phyloP scores from a whole-genome alignment of 1,140 invertebrate species.

The Oryctes rhinoceros region DNA sequence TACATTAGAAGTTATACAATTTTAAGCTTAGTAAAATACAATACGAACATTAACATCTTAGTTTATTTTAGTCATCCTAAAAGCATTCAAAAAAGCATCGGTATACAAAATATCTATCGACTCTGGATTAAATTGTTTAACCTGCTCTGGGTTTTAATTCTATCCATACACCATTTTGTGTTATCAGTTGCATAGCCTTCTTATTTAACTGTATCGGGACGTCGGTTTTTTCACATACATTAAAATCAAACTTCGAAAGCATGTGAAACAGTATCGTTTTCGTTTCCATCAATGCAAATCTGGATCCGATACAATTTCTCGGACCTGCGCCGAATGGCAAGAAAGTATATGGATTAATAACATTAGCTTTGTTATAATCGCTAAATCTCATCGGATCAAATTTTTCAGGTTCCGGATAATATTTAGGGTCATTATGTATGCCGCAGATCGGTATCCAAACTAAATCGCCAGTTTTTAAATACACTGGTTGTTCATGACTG shows the following conservation, averaged over 20 bases:
- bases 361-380: slow-evolving; percentile 52
- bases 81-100: too few relatives aligned
- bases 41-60: too few relatives aligned
- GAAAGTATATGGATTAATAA: slow-evolving; percentile 62
- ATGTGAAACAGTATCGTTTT: slow-evolving; percentile 50
- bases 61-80: too few relatives aligned
- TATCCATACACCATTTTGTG: too few relatives aligned
- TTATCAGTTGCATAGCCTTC: too few relatives aligned
- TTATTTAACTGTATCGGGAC: too few relatives aligned
- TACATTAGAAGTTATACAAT: too few relatives aligned
- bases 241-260: slow-evolving; percentile 48
- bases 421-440: slow-evolving; percentile 50
- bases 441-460: slow-evolving; percentile 49
- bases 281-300: slow-evolving; percentile 51
- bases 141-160: too few relatives aligned
- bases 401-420: slow-evolving; percentile 50
- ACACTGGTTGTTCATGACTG: slow-evolving; percentile 59
- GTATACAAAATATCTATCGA: too few relatives aligned
- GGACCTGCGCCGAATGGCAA: slow-evolving; percentile 68
- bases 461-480: slow-evolving; percentile 54
- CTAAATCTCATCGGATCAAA: slow-evolving; percentile 53
- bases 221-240: too few relatives aligned
- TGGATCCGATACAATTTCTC: slow-evolving; percentile 66
- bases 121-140: too few relatives aligned
- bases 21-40: too few relatives aligned